Percentiles rank a stretch among this genome's conserved stretches.
phyloP scores from a whole-genome alignment of 2,888 invertebrate species.

The Hirtodrosophila confusa region DNA sequence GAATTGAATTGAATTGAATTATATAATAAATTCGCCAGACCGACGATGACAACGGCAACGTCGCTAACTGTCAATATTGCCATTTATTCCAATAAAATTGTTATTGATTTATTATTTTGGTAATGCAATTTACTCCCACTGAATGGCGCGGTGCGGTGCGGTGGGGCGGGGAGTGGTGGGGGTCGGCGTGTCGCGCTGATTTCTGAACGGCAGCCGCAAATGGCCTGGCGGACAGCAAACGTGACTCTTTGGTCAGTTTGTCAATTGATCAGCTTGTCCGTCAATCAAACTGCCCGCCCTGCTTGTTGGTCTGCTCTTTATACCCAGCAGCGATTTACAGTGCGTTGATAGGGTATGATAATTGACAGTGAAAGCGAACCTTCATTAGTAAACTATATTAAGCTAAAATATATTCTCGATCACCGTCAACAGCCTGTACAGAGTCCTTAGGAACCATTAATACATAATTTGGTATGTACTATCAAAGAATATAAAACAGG shows the following conservation, averaged over 20 bases:
- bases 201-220: conserved; percentile 2
- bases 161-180: neutral
- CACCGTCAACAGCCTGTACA: no score
- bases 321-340: no score
- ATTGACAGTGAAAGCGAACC: no score
- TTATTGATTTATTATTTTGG: conserved; percentile 77
- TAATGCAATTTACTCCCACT: conserved; percentile 63
- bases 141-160: neutral
- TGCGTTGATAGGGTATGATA: no score
- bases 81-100: conserved; percentile 62
- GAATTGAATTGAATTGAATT: conserved; percentile 74
- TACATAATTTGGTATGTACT: no score
- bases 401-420: no score
- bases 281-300: conserved; percentile 15
- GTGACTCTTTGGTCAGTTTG: conserved; percentile 14
- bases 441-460: no score
- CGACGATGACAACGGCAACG: conserved; percentile 19
- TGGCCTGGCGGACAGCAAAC: neutral
- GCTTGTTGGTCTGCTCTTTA: neutral
- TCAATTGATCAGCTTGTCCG: conserved; percentile 5
- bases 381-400: no score
- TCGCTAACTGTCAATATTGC: conserved; percentile 60
- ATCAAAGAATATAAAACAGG: no score
- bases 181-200: conserved; percentile 5
- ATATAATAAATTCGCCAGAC: conserved; percentile 54